phyloP scores from a whole-genome alignment of 2,888 invertebrate genomes.

The Crioceris asparagi region DNA sequence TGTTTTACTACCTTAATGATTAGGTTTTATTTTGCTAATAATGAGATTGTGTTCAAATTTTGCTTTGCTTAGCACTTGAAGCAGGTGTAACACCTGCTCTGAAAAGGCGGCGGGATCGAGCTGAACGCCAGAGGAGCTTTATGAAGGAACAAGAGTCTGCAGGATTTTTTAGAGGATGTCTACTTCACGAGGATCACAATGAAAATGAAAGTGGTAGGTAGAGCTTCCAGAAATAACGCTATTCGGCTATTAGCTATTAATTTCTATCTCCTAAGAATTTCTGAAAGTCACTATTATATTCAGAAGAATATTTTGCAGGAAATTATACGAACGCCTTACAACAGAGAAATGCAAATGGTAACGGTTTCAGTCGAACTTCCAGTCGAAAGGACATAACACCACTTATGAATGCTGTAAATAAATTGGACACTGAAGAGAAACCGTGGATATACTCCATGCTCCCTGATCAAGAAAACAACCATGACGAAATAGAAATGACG shows the following conservation, averaged over 20 bases:
- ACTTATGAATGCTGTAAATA: constrained; percentile 45
- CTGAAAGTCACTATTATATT: background rate
- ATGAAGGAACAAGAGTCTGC: constrained; percentile 69
- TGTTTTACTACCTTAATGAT: constrained; percentile 1
- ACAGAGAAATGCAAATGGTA: constrained; percentile 50
- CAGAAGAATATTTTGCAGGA: constrained; percentile 33
- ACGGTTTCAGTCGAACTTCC: constrained; percentile 37
- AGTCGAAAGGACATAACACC: constrained; percentile 45
- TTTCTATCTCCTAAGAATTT: background rate
- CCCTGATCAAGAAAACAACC: constrained; percentile 21
- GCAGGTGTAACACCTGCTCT: constrained; percentile 75
- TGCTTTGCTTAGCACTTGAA: constrained; percentile 39
- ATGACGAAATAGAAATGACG: constrained; percentile 40
- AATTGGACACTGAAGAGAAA: constrained; percentile 44
- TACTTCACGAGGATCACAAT: constrained; percentile 27
- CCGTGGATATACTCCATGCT: constrained; percentile 34
- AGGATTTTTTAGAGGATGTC: constrained; percentile 40
- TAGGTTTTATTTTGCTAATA: constrained; percentile 2
- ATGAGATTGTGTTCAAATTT: constrained; percentile 7
- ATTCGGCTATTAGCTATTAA: background rate
- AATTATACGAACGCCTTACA: constrained; percentile 48
- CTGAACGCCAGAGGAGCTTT: constrained; percentile 74
- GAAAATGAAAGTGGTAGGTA: constrained; percentile 32
- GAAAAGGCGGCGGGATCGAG: constrained; percentile 68
- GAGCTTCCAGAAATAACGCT: background rate